Evolutionary conservation across 2,113 vertebrate species (phyloP), one percentile per base, ranked within the genome.

Genomic region (Megatriorchis doriae): DNA sequence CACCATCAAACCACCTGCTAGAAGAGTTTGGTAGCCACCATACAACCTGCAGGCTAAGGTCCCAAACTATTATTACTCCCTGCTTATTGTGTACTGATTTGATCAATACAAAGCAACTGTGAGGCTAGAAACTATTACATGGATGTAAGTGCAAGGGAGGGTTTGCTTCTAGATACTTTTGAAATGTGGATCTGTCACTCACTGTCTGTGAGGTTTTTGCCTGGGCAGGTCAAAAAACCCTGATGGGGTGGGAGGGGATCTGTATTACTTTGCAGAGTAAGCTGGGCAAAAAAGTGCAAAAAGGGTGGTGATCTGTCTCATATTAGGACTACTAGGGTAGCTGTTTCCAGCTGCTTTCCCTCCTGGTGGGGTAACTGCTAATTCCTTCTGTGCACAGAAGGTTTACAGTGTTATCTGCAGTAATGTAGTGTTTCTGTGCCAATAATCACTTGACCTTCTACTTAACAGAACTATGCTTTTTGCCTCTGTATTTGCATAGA

Each of bases 191-290:
- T 15, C 34, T 72, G 43, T 56, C 45, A 6, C 8, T 81, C 26
- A 1, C 22, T 68, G 40, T n/a, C 31, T 31, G 10, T 6, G 45
- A 43, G 20, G 50, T 75, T 63, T 26, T 50, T 70, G 43, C 55
- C 68, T 53, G 29, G 72, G 23, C 43, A 40, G 73, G 27, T 50
- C 71, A 36, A 19, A 63, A 38, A 52, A 5, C 10, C 58, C 62
- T 31, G 1, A 0, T 2, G 4, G 21, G 13, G 13, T 1, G 0
- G 2, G 40, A 2, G n/a, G n/a, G 32, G 0, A 14, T 70, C 22
- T 67, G 10, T 42, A 34, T 16, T 7, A 19, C 22, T 56, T 34
- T 36, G 40, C 18, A 36, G 58, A 21, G 36, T 36, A 36, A 93
- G 40, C 6, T 63, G 48, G 65, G 56, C 1, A 13, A 17, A 56